Evolutionary conservation across 2,888 invertebrate genomes (phyloP).

Genomic region (Scaptomyza cyrtandrae): DNA sequence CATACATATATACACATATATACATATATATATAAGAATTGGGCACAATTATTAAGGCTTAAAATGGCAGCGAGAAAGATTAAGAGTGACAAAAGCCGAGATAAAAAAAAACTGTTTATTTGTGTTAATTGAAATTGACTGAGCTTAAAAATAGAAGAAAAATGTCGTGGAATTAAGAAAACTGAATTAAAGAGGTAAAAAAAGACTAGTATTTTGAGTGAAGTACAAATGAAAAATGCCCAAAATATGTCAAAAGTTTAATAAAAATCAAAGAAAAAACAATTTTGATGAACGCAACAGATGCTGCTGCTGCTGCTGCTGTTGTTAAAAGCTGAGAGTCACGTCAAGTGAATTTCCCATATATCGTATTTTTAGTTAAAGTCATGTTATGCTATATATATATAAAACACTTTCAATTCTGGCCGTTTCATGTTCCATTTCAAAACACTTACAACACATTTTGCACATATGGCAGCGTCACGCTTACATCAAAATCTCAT

Average conservation of each 20-base stretch:
- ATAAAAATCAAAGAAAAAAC: too few relatives aligned
- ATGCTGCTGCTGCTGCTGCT: constrained; percentile 20
- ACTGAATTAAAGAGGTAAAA: too few relatives aligned
- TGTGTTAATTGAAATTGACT: constrained; percentile 3
- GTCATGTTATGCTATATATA: constrained; percentile 19
- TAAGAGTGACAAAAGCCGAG: not conserved
- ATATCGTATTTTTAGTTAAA: constrained; percentile 20
- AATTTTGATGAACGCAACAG: constrained; percentile 9
- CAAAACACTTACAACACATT: constrained; percentile 39
- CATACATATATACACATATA: not conserved
- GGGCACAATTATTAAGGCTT: not conserved
- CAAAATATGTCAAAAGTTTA: too few relatives aligned
- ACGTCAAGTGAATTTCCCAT: constrained; percentile 20
- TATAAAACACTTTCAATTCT: not conserved
- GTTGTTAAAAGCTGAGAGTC: constrained; percentile 11
- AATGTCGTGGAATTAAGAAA: not conserved
- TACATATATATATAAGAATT: not conserved
- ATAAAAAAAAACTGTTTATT: not conserved
- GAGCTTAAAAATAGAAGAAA: not conserved
- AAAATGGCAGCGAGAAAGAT: not conserved
- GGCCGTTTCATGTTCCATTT: constrained; percentile 4
- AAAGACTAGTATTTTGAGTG: too few relatives aligned
- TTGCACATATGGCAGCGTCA: constrained; percentile 54
- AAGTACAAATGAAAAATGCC: too few relatives aligned
- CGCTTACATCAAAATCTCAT: constrained; percentile 61